Percentiles rank a stretch among this genome's conserved stretches.
Evolutionary conservation across 2,888 invertebrate species (phyloP).

Genomic region (Acleris holmiana): DNA sequence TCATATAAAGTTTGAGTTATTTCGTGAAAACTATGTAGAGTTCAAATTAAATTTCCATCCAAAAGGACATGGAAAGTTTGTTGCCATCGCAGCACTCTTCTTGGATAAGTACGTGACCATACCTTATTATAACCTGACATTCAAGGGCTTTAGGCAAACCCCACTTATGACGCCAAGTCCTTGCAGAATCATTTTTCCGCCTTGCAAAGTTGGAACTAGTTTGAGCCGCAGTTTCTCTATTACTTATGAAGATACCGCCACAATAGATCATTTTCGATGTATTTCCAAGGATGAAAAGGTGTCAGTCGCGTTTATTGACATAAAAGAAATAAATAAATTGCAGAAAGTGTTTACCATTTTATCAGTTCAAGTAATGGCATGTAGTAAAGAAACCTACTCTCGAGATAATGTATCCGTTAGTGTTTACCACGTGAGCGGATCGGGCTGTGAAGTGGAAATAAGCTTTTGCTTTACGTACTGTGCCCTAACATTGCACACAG

Average conservation of each 20-base stretch:
- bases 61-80: slow-evolving; percentile 65
- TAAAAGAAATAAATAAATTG: slow-evolving; percentile 45
- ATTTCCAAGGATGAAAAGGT: slow-evolving; percentile 56
- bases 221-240: slow-evolving; percentile 54
- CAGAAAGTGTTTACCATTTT: slow-evolving; percentile 51
- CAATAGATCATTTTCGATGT: slow-evolving; percentile 57
- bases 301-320: slow-evolving; percentile 51
- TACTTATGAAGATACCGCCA: slow-evolving; percentile 55
- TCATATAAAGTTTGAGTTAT: slow-evolving; percentile 67
- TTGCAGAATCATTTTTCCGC: slow-evolving; percentile 69
- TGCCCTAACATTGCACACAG: slow-evolving; percentile 66
- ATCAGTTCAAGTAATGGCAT: slow-evolving; percentile 56
- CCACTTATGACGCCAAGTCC: slow-evolving; percentile 61
- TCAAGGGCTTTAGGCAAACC: slow-evolving; percentile 62
- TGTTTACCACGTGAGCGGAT: slow-evolving; percentile 63
- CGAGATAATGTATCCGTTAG: slow-evolving; percentile 51
- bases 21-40: slow-evolving; percentile 48
- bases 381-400: slow-evolving; percentile 49
- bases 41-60: slow-evolving; percentile 69
- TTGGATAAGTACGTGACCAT: slow-evolving; percentile 68
- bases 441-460: slow-evolving; percentile 68
- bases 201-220: slow-evolving; percentile 57
- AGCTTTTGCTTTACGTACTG: slow-evolving; percentile 69
- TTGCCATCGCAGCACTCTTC: slow-evolving; percentile 65
- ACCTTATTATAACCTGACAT: slow-evolving; percentile 73